Conservation (phyloP, 2,888 invertebrate species). For the Eupithecia pulchellata region DNA sequence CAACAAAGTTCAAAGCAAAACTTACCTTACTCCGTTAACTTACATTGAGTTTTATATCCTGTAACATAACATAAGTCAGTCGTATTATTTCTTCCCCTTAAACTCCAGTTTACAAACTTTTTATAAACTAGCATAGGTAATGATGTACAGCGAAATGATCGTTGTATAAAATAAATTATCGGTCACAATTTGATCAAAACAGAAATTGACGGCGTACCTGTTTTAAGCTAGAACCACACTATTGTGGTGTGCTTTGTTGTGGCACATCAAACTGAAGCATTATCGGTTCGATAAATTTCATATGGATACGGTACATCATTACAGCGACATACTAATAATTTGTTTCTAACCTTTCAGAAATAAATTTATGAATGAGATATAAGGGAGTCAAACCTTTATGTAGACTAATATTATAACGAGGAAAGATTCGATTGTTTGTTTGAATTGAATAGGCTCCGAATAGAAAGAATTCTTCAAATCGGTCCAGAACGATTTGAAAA, state of each 20-base stretch:
- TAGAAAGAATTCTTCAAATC: too few relatives aligned
- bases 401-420: too few relatives aligned
- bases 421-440: too few relatives aligned
- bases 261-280: not conserved
- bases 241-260: not conserved
- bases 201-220: not conserved
- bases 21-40: not conserved
- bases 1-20: not conserved
- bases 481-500: too few relatives aligned
- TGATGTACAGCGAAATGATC: not conserved
- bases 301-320: too few relatives aligned
- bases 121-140: too few relatives aligned
- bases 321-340: too few relatives aligned
- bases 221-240: not conserved
- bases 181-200: not conserved
- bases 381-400: too few relatives aligned
- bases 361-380: too few relatives aligned
- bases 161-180: not conserved
- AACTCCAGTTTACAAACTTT: not conserved
- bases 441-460: too few relatives aligned
- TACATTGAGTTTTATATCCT: not conserved
- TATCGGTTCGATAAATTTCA: too few relatives aligned
- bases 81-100: not conserved
- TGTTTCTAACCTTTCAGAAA: too few relatives aligned
- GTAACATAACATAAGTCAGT: not conserved